Percentiles rank a stretch among this genome's conserved stretches.
Evolutionary conservation across 2,888 invertebrate species (phyloP).

Genomic region (Criorhina ranunculi): DNA sequence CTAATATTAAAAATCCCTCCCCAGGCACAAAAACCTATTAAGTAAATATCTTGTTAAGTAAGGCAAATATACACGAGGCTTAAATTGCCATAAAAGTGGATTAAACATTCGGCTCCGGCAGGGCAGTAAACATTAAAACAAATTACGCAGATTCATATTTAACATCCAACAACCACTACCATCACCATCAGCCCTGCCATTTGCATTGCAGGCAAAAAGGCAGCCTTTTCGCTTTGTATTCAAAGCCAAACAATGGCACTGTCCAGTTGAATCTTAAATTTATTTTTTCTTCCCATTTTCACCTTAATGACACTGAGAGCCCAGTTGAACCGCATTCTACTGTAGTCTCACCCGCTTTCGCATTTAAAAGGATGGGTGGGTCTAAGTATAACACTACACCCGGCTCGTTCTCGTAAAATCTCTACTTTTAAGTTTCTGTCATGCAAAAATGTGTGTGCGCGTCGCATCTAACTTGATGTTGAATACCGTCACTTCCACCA

Average conservation of each 20-base stretch:
- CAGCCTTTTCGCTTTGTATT: constrained; percentile 22
- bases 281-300: constrained; percentile 33
- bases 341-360: constrained; percentile 16
- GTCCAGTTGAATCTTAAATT: constrained; percentile 61
- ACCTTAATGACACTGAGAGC: constrained; percentile 60
- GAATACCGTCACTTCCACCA: constrained; percentile 35
- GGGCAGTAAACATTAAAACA: constrained; percentile 35
- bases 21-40: neutral
- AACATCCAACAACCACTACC: constrained; percentile 24
- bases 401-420: constrained; percentile 30
- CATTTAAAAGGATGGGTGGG: constrained; percentile 13
- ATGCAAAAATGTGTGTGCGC: constrained; percentile 35
- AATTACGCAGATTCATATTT: constrained; percentile 49
- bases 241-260: constrained; percentile 50
- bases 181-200: neutral
- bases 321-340: constrained; percentile 56
- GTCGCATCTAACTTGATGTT: constrained; percentile 47
- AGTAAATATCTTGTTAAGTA: constrained; percentile 20
- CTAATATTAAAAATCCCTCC: neutral
- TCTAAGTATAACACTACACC: constrained; percentile 13
- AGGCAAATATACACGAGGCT: constrained; percentile 30
- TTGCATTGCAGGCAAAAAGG: constrained; percentile 37
- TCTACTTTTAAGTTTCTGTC: constrained; percentile 41
- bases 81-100: constrained; percentile 42
- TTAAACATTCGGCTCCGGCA: constrained; percentile 13